Evolutionary conservation across 2,113 vertebrate species (phyloP), one percentile per base, ranked within the genome.

Genomic region (Vireo altiloquus): DNA sequence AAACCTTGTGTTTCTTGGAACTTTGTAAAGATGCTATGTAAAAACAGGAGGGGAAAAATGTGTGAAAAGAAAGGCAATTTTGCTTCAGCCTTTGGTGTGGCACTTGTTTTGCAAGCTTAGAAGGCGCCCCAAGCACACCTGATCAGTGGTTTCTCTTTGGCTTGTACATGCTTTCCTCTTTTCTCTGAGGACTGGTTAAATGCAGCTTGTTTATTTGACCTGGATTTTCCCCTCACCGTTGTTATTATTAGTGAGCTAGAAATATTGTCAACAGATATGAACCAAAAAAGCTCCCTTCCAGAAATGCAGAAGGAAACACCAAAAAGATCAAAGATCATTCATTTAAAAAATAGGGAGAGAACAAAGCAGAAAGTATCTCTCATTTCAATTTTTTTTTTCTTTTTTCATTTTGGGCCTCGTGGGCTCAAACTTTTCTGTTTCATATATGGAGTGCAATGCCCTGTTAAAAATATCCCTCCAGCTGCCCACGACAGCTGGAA

Each of bases 401-500:
- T 77, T 30, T 57, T 85, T 81, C 37, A 33, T 77, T 69, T 63
- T 8, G 33, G 44, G 24, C 46, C 13, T 95, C 50, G 77, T 18
- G 7, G 46, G 64, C 85, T 83, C 49, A 60, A 25, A 78, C 7
- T 19, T 64, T 90, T 77, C 60, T 87, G 59, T 44, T 81, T 71
- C 74, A 85, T 60, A 52, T 56, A 30, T 2, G 13, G 60, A 72
- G 22, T 6, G 7, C 1, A 1, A 70, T 50, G n/a, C 14, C 35
- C 50, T 28, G 35, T 87, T 79, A 91, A 96, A 82, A 91, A 87
- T 94, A 86, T 25, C 59, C 22, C 88, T 95, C 87, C 92, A 94
- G 91, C 82, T 72, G 69, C 82, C 75, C 79, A 17, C 13, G 92
- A 92, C 86, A 95, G 90, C 87, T 95, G 91, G 71, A 92, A 53